Evolutionary conservation across 2,888 invertebrate genomes (phyloP).

Genomic region (Volucella inflata): DNA sequence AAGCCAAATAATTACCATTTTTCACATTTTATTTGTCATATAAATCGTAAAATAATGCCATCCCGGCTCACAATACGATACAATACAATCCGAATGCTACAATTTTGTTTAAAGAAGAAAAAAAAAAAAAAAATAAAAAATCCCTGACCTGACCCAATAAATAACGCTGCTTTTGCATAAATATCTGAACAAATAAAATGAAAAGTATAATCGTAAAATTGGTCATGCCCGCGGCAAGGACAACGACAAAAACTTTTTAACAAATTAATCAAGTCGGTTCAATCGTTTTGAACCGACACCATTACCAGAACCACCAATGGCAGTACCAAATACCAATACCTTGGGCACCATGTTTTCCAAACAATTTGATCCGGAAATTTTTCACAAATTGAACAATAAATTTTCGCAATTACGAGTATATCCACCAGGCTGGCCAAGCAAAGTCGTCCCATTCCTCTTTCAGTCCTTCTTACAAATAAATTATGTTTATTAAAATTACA

Average conservation of each 20-base stretch:
- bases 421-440: conserved; percentile 27
- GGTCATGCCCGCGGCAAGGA: conserved; percentile 1
- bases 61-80: too few relatives aligned
- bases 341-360: conserved; percentile 40
- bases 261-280: conserved; percentile 40
- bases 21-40: too few relatives aligned
- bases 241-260: conserved; percentile 11
- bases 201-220: neutral
- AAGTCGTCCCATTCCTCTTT: neutral
- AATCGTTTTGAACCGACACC: conserved; percentile 14
- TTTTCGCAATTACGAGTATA: conserved; percentile 55
- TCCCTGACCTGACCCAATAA: conserved; percentile 10
- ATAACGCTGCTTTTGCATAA: conserved; percentile 2
- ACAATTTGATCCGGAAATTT: conserved; percentile 29
- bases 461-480: conserved; percentile 30
- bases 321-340: neutral
- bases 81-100: too few relatives aligned
- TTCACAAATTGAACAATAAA: conserved; percentile 56
- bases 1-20: too few relatives aligned
- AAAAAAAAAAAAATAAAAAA: neutral
- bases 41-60: too few relatives aligned
- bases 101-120: too few relatives aligned
- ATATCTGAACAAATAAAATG: conserved; percentile 24
- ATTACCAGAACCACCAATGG: neutral
- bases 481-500: conserved; percentile 52